phyloP scores from a whole-genome alignment of 2,888 invertebrate species.

The Palloptera scutellata region DNA sequence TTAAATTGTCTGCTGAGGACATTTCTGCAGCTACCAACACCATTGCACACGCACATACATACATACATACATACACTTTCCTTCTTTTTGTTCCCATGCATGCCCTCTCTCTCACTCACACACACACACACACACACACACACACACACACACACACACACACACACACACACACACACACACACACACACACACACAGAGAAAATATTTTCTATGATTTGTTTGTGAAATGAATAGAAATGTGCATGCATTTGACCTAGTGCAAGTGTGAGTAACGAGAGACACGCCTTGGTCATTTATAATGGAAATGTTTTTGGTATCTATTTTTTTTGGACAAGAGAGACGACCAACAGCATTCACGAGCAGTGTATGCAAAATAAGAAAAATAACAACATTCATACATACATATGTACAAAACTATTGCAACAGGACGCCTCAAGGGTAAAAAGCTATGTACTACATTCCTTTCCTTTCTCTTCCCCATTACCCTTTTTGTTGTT shows the following conservation, averaged over 20 bases:
- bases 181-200: not conserved
- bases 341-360: constrained; percentile 1
- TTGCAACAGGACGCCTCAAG: too few species aligned
- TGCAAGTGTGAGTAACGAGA: constrained; percentile 25
- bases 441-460: too few species aligned
- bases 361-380: not conserved
- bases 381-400: not conserved
- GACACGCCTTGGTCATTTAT: constrained; percentile 31
- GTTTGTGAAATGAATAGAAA: constrained; percentile 24
- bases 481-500: too few species aligned
- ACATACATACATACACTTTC: not conserved
- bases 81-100: constrained; percentile 1
- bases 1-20: constrained; percentile 49
- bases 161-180: constrained; percentile 4
- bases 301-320: constrained; percentile 8
- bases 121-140: constrained; percentile 4
- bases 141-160: constrained; percentile 2
- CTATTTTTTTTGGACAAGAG: constrained; percentile 12
- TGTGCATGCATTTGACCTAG: constrained; percentile 19
- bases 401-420: too few species aligned
- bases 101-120: not conserved
- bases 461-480: too few species aligned
- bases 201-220: constrained; percentile 4
- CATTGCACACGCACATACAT: constrained; percentile 13
- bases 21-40: constrained; percentile 29